phyloP scores from a whole-genome alignment of 2,113 vertebrate genomes.

The Thomomys bottae region DNA sequence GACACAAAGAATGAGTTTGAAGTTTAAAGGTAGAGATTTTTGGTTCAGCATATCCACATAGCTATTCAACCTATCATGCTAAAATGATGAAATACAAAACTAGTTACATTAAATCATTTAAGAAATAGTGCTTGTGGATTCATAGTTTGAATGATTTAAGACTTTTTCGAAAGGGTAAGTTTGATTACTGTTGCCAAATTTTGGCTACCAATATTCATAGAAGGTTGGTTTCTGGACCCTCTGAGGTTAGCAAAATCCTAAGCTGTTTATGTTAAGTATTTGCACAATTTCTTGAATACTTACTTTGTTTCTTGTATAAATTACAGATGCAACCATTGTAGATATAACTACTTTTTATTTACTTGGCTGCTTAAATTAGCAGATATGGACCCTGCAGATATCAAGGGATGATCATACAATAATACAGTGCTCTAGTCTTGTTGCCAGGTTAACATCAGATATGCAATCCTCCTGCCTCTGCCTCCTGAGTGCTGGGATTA shows the following conservation, averaged over 20 bases:
- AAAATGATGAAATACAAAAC: constrained; percentile 11
- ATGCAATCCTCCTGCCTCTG: too few species aligned
- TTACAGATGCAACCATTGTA: not conserved
- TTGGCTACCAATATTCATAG: not conserved
- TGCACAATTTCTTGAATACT: not conserved
- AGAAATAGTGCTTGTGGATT: not conserved
- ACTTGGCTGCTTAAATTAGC: not conserved
- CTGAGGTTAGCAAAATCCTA: not conserved
- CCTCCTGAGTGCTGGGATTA: too few species aligned
- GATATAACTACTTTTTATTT: not conserved
- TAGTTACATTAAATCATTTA: not conserved
- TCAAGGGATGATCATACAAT: not conserved
- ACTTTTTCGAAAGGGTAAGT: not conserved
- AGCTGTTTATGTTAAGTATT: not conserved
- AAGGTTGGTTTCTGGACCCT: not conserved
- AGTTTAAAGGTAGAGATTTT: constrained; percentile 20
- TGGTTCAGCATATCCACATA: not conserved
- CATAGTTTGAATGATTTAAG: constrained; percentile 10
- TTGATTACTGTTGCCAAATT: not conserved
- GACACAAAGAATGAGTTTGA: constrained; percentile 19
- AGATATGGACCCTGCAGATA: not conserved
- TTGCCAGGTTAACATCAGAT: too few species aligned
- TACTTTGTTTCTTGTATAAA: not conserved
- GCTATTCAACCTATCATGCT: not conserved
- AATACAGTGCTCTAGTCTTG: not conserved